Evolutionary conservation across 1,140 invertebrate species (phyloP).

Genomic region (Periplaneta americana): DNA sequence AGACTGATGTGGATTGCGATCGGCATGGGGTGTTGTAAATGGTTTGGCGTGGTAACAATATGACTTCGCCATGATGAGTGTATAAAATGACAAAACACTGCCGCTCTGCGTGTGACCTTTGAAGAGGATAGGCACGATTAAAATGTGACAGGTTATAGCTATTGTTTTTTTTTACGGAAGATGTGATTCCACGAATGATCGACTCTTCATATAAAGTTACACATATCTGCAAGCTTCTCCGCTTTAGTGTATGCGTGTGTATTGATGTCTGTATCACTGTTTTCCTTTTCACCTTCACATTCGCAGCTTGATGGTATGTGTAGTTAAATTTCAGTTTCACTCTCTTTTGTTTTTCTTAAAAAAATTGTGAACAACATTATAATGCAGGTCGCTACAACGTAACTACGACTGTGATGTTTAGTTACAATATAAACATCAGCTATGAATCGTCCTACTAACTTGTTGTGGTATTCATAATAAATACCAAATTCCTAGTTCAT

Average conservation of each 20-base stretch:
- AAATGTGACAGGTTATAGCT: background rate
- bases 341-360: background rate
- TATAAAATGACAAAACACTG: background rate
- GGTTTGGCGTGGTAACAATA: background rate
- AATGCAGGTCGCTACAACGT: constrained; percentile 7
- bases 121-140: background rate
- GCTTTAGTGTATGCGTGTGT: background rate
- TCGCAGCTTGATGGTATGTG: background rate
- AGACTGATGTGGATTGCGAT: no score
- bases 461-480: constrained; percentile 1
- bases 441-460: constrained; percentile 2
- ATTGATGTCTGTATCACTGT: background rate
- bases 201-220: background rate
- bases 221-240: background rate
- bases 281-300: no score
- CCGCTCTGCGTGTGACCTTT: background rate
- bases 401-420: constrained; percentile 8
- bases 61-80: background rate
- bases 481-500: constrained; percentile 11
- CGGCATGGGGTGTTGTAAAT: background rate
- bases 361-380: background rate
- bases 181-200: background rate
- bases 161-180: background rate
- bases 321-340: background rate
- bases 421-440: background rate